phyloP scores from a whole-genome alignment of 2,888 invertebrate species.

The Chesias legatella region DNA sequence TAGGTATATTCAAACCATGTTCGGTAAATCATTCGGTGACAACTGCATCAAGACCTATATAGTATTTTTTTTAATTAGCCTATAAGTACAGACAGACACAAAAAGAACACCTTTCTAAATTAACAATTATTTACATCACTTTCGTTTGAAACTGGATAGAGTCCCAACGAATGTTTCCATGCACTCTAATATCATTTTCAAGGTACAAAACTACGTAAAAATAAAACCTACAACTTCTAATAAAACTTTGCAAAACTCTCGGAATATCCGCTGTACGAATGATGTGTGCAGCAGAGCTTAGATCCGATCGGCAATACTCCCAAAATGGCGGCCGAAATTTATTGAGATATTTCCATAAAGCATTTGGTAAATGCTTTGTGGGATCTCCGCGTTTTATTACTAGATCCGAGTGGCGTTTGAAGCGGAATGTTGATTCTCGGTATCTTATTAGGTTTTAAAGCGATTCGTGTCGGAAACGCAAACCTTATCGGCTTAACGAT shows the following conservation, averaged over 20 bases:
- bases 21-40: too few relatives aligned
- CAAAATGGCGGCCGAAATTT: slow-evolving; percentile 24
- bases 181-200: too few relatives aligned
- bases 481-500: neutral
- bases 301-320: slow-evolving; percentile 10
- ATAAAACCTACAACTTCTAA: slow-evolving; percentile 18
- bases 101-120: too few relatives aligned
- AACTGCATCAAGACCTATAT: too few relatives aligned
- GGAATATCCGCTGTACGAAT: slow-evolving; percentile 18
- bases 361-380: slow-evolving; percentile 18
- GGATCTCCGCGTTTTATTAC: slow-evolving; percentile 19
- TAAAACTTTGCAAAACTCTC: slow-evolving; percentile 17
- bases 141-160: too few relatives aligned
- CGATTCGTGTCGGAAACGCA: slow-evolving; percentile 2
- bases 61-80: too few relatives aligned
- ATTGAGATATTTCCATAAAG: slow-evolving; percentile 26
- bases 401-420: slow-evolving; percentile 19
- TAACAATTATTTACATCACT: too few relatives aligned
- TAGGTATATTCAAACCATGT: too few relatives aligned
- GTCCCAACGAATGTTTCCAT: too few relatives aligned
- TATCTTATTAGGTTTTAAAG: slow-evolving; percentile 14
- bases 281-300: slow-evolving; percentile 19
- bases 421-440: slow-evolving; percentile 16
- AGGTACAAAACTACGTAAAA: slow-evolving; percentile 17
- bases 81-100: too few relatives aligned